These are phyloP conservation scores for Aphidius ervi DNA, from an alignment of 1,140 invertebrate species.

Conservation along the genomic window DNA sequence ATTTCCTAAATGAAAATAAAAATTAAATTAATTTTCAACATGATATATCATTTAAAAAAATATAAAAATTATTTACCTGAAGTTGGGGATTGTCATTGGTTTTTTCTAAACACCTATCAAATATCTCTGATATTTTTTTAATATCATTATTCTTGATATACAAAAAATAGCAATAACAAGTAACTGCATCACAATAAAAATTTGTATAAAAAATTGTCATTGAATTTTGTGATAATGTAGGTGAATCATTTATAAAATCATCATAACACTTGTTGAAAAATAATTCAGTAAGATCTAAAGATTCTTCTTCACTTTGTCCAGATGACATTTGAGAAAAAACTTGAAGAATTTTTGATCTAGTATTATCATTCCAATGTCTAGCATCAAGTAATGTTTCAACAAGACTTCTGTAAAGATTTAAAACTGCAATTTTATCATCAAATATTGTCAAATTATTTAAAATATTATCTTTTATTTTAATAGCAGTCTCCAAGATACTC, in stretches of 20 bases:
- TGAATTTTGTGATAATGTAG: slow-evolving; percentile 18
- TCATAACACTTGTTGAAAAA: slow-evolving; percentile 34
- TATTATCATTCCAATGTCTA: slow-evolving; percentile 29
- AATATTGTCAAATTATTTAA: slow-evolving; percentile 28
- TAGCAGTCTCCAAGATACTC: slow-evolving; percentile 52
- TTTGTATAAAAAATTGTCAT: slow-evolving; percentile 52
- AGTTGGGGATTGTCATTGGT: slow-evolving; percentile 28
- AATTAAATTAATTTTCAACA: too few relatives aligned
- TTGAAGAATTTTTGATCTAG: slow-evolving; percentile 30
- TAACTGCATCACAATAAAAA: slow-evolving; percentile 54
- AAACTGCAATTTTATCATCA: slow-evolving; percentile 40
- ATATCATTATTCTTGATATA: slow-evolving; percentile 40
- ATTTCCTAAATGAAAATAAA: slow-evolving; percentile 36
- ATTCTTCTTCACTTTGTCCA: slow-evolving; percentile 17
- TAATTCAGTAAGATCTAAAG: slow-evolving; percentile 29
- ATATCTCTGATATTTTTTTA: slow-evolving; percentile 29
- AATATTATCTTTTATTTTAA: slow-evolving; percentile 38
- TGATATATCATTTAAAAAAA: too few relatives aligned
- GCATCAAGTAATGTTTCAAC: slow-evolving; percentile 46
- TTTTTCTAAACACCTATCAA: slow-evolving; percentile 37
- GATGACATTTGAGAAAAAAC: slow-evolving; percentile 32
- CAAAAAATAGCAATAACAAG: slow-evolving; percentile 56
- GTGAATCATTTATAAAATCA: slow-evolving; percentile 29
- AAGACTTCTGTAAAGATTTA: slow-evolving; percentile 48
- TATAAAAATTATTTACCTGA: slow-evolving; percentile 28